Evolutionary conservation across 2,113 vertebrate species (phyloP).

Genomic region (Platysteira castanea): DNA sequence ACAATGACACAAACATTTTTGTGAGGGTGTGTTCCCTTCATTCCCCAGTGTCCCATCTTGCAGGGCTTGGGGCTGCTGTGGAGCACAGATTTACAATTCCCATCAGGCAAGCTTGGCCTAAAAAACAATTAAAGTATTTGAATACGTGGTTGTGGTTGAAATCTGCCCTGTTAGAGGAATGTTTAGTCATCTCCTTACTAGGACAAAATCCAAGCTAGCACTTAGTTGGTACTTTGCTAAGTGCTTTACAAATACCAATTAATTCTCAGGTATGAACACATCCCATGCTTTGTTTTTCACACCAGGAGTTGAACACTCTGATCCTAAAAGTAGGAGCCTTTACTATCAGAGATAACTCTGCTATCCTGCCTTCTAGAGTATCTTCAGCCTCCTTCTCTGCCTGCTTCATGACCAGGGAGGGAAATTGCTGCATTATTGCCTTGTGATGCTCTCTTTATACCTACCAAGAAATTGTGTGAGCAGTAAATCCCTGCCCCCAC

Average conservation of each 20-base stretch:
- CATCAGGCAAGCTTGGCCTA: slow-evolving; percentile 20
- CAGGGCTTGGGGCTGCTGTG: neutral
- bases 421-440: neutral
- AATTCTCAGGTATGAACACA: neutral
- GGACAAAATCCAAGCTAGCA: slow-evolving; percentile 38
- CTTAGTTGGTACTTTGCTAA: slow-evolving; percentile 1
- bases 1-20: neutral
- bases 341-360: neutral
- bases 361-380: neutral
- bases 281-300: neutral
- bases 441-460: neutral
- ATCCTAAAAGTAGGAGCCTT: neutral
- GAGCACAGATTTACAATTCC: slow-evolving; percentile 38
- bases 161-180: slow-evolving; percentile 6
- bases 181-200: slow-evolving; percentile 30
- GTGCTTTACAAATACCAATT: neutral
- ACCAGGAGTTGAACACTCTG: neutral
- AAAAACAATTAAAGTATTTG: slow-evolving; percentile 17
- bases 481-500: neutral
- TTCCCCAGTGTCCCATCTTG: slow-evolving; percentile 19
- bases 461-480: neutral
- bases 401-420: neutral
- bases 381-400: neutral
- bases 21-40: neutral
- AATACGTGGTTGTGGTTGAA: slow-evolving; percentile 40